Evolutionary conservation across 2,888 invertebrate species (phyloP).

Genomic region (Hemicrepidius hirtus): DNA sequence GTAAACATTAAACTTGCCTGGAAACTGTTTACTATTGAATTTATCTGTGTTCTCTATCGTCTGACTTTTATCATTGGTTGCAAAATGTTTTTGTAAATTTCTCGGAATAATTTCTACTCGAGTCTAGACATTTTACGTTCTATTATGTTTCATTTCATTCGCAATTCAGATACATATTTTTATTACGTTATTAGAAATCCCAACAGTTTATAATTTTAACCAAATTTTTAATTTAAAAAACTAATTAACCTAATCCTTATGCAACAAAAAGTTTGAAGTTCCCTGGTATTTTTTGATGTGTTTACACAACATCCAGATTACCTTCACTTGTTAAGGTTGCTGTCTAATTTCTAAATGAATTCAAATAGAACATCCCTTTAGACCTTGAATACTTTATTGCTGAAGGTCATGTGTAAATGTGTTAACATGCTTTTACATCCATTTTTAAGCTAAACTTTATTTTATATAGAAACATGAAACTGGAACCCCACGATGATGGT

Average conservation of each 20-base stretch:
- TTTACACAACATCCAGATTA: conserved; percentile 59
- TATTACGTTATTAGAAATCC: too few relatives aligned
- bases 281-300: conserved; percentile 48
- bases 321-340: conserved; percentile 62
- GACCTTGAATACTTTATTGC: conserved; percentile 25
- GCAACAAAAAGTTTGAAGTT: conserved; percentile 50
- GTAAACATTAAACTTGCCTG: conserved; percentile 4
- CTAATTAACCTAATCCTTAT: conserved; percentile 34
- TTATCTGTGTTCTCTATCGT: conserved; percentile 32
- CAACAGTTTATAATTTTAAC: too few relatives aligned
- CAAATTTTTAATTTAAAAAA: too few relatives aligned
- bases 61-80: conserved; percentile 33
- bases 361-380: conserved; percentile 61
- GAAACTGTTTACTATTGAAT: conserved; percentile 20
- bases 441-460: neutral
- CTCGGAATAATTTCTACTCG: conserved; percentile 19
- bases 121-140: neutral
- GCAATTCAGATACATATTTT: too few relatives aligned
- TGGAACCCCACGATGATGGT: conserved; percentile 90
- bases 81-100: conserved; percentile 41
- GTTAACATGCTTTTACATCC: neutral
- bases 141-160: too few relatives aligned
- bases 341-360: conserved; percentile 60
- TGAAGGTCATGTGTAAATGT: neutral
- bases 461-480: conserved; percentile 69